A percentile compares a stretch with the other conserved stretches of the same genome.
Evolutionary conservation across 2,888 invertebrate species (phyloP).

Genomic region (Synanthedon vespiformis): DNA sequence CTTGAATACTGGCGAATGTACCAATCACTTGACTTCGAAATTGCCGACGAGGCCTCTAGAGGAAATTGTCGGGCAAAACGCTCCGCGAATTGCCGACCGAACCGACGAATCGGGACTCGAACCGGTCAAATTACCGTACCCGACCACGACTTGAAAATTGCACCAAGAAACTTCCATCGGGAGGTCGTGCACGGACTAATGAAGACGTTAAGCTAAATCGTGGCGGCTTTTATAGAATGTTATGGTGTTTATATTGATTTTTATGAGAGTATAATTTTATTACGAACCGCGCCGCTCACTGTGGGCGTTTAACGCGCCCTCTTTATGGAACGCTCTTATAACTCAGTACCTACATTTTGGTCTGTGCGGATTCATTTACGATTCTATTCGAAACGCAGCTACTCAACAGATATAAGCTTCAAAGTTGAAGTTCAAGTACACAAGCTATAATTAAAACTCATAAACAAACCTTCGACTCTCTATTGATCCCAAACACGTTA

Average conservation of each 20-base stretch:
- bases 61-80: constrained; percentile 46
- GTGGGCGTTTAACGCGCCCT: constrained; percentile 23
- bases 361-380: constrained; percentile 9
- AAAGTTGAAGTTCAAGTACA: constrained; percentile 10
- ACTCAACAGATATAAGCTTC: constrained; percentile 38
- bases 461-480: too few relatives aligned
- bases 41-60: constrained; percentile 46
- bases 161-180: constrained; percentile 41
- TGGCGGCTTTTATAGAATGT: constrained; percentile 43
- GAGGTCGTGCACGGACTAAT: constrained; percentile 58
- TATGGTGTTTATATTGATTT: constrained; percentile 59
- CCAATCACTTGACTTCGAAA: constrained; percentile 46
- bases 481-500: too few relatives aligned
- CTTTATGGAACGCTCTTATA: constrained; percentile 20
- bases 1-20: constrained; percentile 34
- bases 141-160: constrained; percentile 50
- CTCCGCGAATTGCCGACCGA: constrained; percentile 43
- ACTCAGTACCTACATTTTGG: constrained; percentile 13
- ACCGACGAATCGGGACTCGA: constrained; percentile 50
- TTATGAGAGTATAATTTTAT: constrained; percentile 58
- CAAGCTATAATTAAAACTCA: too few relatives aligned
- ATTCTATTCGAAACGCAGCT: constrained; percentile 8
- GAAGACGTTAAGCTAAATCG: constrained; percentile 63
- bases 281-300: constrained; percentile 17
- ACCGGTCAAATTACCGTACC: constrained; percentile 46